Conservation (phyloP, 2,888 invertebrate genomes). For the Sipha maydis region DNA sequence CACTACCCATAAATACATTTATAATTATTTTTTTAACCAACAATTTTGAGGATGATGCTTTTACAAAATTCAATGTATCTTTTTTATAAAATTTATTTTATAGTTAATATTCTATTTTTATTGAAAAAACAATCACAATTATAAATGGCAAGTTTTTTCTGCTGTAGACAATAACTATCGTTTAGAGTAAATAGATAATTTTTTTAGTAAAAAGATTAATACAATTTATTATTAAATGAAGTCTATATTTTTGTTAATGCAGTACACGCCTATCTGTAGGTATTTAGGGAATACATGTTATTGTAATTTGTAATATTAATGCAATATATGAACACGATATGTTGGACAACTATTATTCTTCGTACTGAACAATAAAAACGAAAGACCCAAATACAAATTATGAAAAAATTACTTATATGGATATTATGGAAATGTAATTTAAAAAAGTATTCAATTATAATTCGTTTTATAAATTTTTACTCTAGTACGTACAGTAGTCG, state of each 20-base stretch:
- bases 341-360: background rate
- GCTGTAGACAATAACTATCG: background rate
- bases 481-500: background rate
- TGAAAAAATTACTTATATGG: background rate
- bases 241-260: background rate
- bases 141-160: background rate
- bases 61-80: no score
- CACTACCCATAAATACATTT: no score
- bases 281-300: background rate
- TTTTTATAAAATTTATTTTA: no score
- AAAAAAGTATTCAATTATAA: slow-evolving; percentile 9
- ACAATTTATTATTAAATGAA: background rate
- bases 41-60: no score
- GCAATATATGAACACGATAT: background rate
- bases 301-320: background rate
- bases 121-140: background rate
- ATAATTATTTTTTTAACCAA: no score
- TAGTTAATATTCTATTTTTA: no score
- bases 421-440: background rate
- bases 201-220: background rate
- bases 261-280: background rate
- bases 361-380: background rate
- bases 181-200: background rate
- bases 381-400: background rate
- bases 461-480: background rate